Evolutionary conservation across 2,888 invertebrate genomes (phyloP).

Genomic region (Hetaerina titia): DNA sequence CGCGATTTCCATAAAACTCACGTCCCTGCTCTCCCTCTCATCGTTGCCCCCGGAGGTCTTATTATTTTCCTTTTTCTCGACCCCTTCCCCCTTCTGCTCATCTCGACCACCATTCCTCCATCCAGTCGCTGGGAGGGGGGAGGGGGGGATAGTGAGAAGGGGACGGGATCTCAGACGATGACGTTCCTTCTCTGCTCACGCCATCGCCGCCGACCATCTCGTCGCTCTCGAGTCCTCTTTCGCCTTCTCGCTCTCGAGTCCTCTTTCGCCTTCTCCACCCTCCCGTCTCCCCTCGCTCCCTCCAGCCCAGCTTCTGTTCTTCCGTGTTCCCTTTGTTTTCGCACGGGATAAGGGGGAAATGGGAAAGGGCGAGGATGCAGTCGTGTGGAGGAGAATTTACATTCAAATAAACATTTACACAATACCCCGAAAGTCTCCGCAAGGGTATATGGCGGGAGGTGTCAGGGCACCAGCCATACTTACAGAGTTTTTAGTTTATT

Average conservation of each 20-base stretch:
- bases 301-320: background rate
- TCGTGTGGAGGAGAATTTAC: background rate
- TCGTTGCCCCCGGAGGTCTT: background rate
- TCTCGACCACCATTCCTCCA: no score
- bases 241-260: background rate
- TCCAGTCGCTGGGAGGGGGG: no score
- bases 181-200: no score
- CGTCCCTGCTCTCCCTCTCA: background rate
- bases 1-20: background rate
- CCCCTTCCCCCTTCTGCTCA: background rate
- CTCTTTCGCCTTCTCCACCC: background rate
- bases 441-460: no score
- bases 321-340: background rate
- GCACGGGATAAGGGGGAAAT: background rate
- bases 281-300: background rate
- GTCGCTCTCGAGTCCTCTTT: background rate
- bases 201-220: no score
- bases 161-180: no score
- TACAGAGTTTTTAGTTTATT: no score
- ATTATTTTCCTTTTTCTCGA: background rate
- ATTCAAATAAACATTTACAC: no score
- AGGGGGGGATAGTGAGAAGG: no score
- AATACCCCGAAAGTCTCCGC: no score
- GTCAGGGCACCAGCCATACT: no score
- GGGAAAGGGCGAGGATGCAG: background rate